Evolutionary conservation across 1,140 invertebrate genomes (phyloP).

Genomic region (Drosophila sucinea): DNA sequence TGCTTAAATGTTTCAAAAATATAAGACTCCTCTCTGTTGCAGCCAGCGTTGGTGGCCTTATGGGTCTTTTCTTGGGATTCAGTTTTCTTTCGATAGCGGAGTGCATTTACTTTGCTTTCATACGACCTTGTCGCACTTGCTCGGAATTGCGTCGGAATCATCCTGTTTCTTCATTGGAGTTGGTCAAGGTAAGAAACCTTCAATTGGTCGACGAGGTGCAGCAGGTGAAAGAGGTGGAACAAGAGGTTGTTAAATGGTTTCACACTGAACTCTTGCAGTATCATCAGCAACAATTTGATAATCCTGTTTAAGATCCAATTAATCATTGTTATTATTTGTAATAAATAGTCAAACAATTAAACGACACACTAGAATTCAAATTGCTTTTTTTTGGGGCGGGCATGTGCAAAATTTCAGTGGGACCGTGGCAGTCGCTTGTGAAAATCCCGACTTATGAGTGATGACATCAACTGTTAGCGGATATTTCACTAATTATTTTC

Average conservation of each 20-base stretch:
- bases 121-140: slow-evolving; percentile 85
- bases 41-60: slow-evolving; percentile 90
- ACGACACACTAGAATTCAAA: neutral
- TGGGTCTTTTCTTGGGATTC: slow-evolving; percentile 92
- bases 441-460: neutral
- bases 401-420: neutral
- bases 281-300: neutral
- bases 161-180: slow-evolving; percentile 21
- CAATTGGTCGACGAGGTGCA: neutral
- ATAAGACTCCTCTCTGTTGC: slow-evolving; percentile 58
- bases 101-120: slow-evolving; percentile 87
- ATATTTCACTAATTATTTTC: neutral
- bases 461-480: neutral
- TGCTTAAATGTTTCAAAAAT: neutral
- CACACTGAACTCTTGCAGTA: neutral
- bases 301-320: neutral
- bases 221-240: neutral
- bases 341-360: neutral
- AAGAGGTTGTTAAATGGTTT: neutral
- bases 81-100: slow-evolving; percentile 91
- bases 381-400: neutral
- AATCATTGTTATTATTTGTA: neutral
- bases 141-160: slow-evolving; percentile 45
- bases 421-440: neutral
- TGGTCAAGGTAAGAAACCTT: slow-evolving; percentile 4